Percentiles rank a stretch among this genome's conserved stretches.
Evolutionary conservation across 2,113 vertebrate genomes (phyloP).

Genomic region (Pandion haliaetus): DNA sequence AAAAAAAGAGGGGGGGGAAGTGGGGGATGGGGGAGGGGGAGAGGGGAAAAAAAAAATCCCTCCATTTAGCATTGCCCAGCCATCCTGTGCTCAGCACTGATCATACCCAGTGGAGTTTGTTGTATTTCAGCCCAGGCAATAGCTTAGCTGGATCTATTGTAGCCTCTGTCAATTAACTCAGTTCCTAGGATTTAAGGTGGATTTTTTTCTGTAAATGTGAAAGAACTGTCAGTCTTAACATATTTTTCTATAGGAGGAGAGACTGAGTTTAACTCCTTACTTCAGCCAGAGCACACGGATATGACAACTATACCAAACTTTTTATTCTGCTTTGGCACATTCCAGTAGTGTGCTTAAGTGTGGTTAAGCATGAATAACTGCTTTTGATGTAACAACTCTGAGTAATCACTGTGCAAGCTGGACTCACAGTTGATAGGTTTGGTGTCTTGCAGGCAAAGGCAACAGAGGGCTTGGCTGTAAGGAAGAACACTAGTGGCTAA

Average conservation of each 20-base stretch:
- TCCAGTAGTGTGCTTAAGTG: too few species aligned
- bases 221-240: background rate
- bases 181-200: background rate
- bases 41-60: too few species aligned
- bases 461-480: background rate
- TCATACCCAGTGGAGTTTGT: background rate
- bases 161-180: background rate
- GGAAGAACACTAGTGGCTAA: background rate
- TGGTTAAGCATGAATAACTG: background rate
- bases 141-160: background rate
- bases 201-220: background rate
- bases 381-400: background rate
- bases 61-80: background rate
- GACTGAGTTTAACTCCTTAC: background rate
- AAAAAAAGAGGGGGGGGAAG: too few species aligned
- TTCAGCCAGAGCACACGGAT: background rate
- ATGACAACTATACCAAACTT: background rate
- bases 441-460: background rate
- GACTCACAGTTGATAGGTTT: background rate
- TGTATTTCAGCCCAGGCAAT: background rate
- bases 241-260: background rate
- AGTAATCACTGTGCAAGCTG: background rate
- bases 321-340: background rate
- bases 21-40: accelerated
- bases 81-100: background rate